Conservation (phyloP, 1,140 invertebrate genomes). For the Diabrotica undecimpunctata region DNA sequence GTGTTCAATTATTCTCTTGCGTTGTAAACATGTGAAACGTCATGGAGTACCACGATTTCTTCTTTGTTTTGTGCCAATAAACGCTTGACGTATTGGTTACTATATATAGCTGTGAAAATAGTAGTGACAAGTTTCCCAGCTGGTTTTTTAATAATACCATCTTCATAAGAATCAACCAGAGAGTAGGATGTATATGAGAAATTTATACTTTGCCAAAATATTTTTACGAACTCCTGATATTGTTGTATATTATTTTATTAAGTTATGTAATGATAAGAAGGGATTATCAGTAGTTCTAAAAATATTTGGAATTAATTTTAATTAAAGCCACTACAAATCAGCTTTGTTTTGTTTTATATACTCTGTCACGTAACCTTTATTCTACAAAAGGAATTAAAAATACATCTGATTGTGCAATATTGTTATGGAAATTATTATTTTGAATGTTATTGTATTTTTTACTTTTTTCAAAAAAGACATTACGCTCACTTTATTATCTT, state of each 20-base stretch:
- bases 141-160: not conserved
- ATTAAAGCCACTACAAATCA: not conserved
- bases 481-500: slow-evolving; percentile 34
- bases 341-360: not conserved
- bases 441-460: slow-evolving; percentile 9
- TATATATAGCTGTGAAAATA: not conserved
- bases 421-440: not conserved
- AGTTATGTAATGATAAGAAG: not conserved
- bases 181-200: not conserved
- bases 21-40: slow-evolving; percentile 6
- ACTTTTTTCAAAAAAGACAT: slow-evolving; percentile 36
- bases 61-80: slow-evolving; percentile 33
- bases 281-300: not conserved
- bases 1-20: no score
- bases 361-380: not conserved
- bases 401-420: not conserved
- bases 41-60: slow-evolving; percentile 17
- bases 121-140: not conserved
- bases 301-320: not conserved
- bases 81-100: slow-evolving; percentile 28
- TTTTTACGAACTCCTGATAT: no score
- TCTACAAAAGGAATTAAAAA: not conserved
- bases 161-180: not conserved
- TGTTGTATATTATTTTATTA: not conserved
- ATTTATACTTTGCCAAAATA: no score